Evolutionary conservation across 2,888 invertebrate genomes (phyloP).

Genomic region (Trichopria drosophilae): DNA sequence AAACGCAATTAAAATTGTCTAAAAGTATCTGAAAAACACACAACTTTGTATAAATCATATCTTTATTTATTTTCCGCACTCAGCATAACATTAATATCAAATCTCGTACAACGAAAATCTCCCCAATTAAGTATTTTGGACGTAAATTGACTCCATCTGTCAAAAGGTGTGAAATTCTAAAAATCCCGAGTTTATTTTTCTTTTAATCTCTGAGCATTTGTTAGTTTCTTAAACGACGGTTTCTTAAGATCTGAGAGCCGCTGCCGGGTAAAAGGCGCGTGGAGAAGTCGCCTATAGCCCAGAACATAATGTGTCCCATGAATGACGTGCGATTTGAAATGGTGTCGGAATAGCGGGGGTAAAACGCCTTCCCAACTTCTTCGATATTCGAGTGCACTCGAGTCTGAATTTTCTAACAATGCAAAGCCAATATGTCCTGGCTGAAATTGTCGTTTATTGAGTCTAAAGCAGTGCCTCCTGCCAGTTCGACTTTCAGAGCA

Average conservation of each 20-base stretch:
- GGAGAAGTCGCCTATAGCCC: slow-evolving; percentile 11
- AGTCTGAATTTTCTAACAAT: slow-evolving; percentile 52
- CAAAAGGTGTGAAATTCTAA: too few species aligned
- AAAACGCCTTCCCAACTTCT: slow-evolving; percentile 49
- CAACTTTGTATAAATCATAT: too few species aligned
- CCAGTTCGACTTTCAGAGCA: neutral
- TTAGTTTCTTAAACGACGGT: too few species aligned
- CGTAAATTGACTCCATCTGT: too few species aligned
- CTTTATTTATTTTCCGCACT: too few species aligned
- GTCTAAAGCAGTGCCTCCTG: slow-evolving; percentile 26
- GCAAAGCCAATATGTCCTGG: slow-evolving; percentile 48
- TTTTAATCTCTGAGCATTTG: too few species aligned
- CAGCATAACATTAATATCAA: too few species aligned
- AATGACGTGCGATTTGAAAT: slow-evolving; percentile 43
- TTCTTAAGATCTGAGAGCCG: slow-evolving; percentile 23
- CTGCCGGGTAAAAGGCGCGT: slow-evolving; percentile 19
- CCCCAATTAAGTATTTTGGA: too few species aligned
- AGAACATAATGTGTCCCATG: slow-evolving; percentile 40
- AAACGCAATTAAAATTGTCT: too few species aligned
- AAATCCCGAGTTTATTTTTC: too few species aligned
- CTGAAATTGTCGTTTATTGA: slow-evolving; percentile 52
- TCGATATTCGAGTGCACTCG: slow-evolving; percentile 55
- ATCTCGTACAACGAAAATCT: too few species aligned
- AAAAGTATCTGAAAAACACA: too few species aligned
- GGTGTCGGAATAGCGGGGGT: slow-evolving; percentile 8